Evolutionary conservation across 92 coral and sea anemone genomes (phyloP), one percentile per base, ranked within the genome.

Genomic region (Palythoa caribaeorum): DNA sequence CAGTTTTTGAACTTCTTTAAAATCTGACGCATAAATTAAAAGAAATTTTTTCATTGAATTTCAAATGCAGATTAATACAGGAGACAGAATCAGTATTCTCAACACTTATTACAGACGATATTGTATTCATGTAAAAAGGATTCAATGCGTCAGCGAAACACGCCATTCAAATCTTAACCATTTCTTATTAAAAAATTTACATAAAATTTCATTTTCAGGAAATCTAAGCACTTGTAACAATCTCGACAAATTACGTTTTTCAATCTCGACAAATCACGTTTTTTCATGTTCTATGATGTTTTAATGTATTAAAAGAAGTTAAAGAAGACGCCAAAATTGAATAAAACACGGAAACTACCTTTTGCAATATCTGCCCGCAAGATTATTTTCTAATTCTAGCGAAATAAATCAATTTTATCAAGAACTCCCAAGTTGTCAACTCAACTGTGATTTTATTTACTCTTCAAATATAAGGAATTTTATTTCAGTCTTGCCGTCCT

Each of bases 391-490:
- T 1, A 35, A 53, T 55, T 35, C 9, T 17, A 54, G 68, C 68
- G 68, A 53, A 77, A 57, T 54, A 77, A 77, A 52, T 77, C 53
- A 21, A 28, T 77, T 51, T 44, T 28, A 76, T 3, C 80, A 47
- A 44, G 39, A 77, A 51, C 65, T 48, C 59, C 1, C 6, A 39
- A 6, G 53, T 28, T 35, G 60, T 50, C 38, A 48, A 52, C 55
- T 10, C 63, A 50, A 28, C 11, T 77, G 6, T 13, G 53, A 54
- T 55, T 54, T 77, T 77, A 77, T 77, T 77, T 14, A 5, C 54
- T 77, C 3, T 53, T 55, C 21, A 38, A 77, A 77, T 53, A 55
- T 40, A 52, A 52, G 65, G 17, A 37, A 77, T 77, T 77, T 77
- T 44, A 39, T 13, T 48, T 16, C 19, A 54, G 6, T 52, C 35